These are phyloP conservation scores for Leptopilina boulardi DNA, from an alignment of 1,140 invertebrate species.

Conservation along the genomic window DNA sequence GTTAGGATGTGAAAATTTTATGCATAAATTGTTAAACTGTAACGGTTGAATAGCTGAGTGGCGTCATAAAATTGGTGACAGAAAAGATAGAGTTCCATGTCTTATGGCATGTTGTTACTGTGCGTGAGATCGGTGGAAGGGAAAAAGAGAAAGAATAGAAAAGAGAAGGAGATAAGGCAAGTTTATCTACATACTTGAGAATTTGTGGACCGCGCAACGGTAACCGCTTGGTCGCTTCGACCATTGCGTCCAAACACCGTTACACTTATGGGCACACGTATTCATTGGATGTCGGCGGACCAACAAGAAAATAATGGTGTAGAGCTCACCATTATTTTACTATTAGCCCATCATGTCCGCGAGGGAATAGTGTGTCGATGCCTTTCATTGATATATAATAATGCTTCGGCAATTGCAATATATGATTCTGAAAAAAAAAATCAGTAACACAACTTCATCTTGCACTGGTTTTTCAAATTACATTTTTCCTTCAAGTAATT, in stretches of 20 bases:
- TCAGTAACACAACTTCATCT: no score
- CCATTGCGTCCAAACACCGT: slow-evolving; percentile 69
- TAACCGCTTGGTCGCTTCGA: slow-evolving; percentile 63
- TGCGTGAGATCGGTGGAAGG: not conserved
- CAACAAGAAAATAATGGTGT: not conserved
- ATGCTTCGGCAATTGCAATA: no score
- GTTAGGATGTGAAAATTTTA: slow-evolving; percentile 14
- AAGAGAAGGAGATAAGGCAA: slow-evolving; percentile 47
- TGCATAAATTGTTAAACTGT: slow-evolving; percentile 36
- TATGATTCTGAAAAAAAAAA: no score
- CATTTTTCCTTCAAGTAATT: no score
- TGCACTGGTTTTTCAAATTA: no score
- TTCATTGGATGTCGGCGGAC: slow-evolving; percentile 55
- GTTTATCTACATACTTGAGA: slow-evolving; percentile 57
- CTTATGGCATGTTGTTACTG: slow-evolving; percentile 30
- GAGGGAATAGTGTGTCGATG: not conserved
- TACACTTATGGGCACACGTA: slow-evolving; percentile 69
- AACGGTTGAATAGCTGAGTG: not conserved
- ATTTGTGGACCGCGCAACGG: slow-evolving; percentile 74
- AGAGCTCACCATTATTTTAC: slow-evolving; percentile 3
- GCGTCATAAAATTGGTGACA: not conserved
- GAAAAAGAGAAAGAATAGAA: slow-evolving; percentile 31
- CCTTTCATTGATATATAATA: not conserved
- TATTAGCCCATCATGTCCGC: not conserved
- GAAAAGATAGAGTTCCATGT: not conserved